These are phyloP conservation scores for Orientallactaga bullata DNA, from an alignment of 2,113 vertebrate species.

Conservation along the genomic window DNA sequence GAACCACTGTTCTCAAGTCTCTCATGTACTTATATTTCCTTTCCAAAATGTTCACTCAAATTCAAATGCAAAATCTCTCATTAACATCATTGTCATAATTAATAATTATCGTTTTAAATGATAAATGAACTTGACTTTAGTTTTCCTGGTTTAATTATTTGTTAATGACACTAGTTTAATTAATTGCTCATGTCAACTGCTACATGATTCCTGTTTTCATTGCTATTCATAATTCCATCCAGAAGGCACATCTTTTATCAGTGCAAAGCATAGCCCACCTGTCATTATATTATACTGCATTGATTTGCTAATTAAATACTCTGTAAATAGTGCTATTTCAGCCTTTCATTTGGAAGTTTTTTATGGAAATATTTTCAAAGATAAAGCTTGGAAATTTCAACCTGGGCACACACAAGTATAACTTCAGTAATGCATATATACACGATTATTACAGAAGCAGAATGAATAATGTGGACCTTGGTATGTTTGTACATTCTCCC, in stretches of 20 bases:
- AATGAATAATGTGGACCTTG: neutral
- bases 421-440: neutral
- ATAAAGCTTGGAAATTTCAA: neutral
- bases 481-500: neutral
- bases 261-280: constrained; percentile 4
- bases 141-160: constrained; percentile 77
- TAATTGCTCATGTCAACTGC: constrained; percentile 69
- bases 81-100: constrained; percentile 70
- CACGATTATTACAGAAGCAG: neutral
- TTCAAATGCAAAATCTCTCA: constrained; percentile 55
- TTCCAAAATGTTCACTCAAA: constrained; percentile 66
- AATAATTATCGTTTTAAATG: constrained; percentile 79
- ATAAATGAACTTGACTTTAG: constrained; percentile 72
- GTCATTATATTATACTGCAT: constrained; percentile 44
- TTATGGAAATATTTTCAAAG: constrained; percentile 28
- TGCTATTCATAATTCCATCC: constrained; percentile 61
- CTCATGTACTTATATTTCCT: neutral
- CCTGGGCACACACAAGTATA: neutral
- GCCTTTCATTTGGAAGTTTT: constrained; percentile 30
- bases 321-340: constrained; percentile 23
- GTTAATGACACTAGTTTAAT: constrained; percentile 73
- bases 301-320: constrained; percentile 54
- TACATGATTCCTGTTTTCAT: constrained; percentile 57
- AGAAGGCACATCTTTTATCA: constrained; percentile 56
- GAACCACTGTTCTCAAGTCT: constrained; percentile 13